Evolutionary conservation across 2,888 invertebrate genomes (phyloP).

Genomic region (Horisme vitalbata): DNA sequence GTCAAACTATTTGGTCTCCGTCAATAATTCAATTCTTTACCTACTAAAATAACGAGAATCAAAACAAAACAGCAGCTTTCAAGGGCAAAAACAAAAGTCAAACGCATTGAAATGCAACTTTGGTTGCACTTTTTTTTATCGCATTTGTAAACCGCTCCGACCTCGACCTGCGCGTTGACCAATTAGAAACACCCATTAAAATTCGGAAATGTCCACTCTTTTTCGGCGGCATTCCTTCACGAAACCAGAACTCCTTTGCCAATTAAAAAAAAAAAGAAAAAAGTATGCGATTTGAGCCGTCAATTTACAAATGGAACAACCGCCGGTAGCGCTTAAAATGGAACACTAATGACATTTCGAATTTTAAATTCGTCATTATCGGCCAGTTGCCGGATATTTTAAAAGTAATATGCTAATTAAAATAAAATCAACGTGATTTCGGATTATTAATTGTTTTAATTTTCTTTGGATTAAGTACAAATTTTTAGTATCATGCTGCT

Average conservation of each 20-base stretch:
- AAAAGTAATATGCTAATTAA: conserved; percentile 33
- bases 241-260: conserved; percentile 47
- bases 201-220: conserved; percentile 55
- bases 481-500: too few species aligned
- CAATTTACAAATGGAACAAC: conserved; percentile 65
- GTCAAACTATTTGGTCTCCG: too few species aligned
- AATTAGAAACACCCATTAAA: conserved; percentile 77
- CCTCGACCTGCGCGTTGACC: conserved; percentile 65
- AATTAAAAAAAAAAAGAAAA: conserved; percentile 17
- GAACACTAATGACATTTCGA: conserved; percentile 50
- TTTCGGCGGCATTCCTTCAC: conserved; percentile 74
- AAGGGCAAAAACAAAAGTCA: conserved; percentile 22
- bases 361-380: conserved; percentile 49
- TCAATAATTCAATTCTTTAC: too few species aligned
- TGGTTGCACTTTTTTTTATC: conserved; percentile 34
- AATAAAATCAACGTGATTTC: conserved; percentile 29
- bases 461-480: neutral
- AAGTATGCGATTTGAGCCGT: conserved; percentile 65
- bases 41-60: neutral
- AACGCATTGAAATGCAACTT: conserved; percentile 30
- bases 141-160: conserved; percentile 40
- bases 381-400: conserved; percentile 30
- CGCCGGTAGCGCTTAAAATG: conserved; percentile 64
- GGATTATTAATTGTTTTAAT: conserved; percentile 5
- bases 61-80: conserved; percentile 3